Evolutionary conservation across 2,888 invertebrate species (phyloP).

Genomic region (Conomelus anceps): DNA sequence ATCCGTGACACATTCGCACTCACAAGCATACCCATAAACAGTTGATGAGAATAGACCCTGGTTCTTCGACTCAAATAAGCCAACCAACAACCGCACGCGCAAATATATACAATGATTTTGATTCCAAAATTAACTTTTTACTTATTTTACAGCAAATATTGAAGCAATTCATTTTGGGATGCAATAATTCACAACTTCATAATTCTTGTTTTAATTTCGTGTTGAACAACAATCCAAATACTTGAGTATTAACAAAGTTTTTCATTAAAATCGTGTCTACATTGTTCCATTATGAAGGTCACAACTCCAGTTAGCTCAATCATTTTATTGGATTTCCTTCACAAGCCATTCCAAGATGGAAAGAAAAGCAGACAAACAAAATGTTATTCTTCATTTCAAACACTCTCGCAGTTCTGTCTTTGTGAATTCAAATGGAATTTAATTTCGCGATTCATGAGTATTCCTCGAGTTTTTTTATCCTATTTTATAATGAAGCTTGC

Average conservation of each 20-base stretch:
- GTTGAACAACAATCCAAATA: background rate
- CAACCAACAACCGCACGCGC: too few relatives aligned
- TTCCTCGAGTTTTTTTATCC: background rate
- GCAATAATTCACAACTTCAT: background rate
- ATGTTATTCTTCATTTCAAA: background rate
- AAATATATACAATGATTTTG: too few relatives aligned
- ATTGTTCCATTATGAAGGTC: background rate
- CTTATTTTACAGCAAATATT: too few relatives aligned
- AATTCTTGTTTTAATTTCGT: too few relatives aligned
- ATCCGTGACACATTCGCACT: too few relatives aligned
- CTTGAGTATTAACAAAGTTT: background rate
- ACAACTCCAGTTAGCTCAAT: background rate
- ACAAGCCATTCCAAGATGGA: background rate
- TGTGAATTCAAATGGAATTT: background rate
- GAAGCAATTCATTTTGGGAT: too few relatives aligned
- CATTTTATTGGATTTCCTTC: background rate
- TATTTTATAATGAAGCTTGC: background rate
- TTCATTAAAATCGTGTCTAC: background rate
- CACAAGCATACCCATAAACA: too few relatives aligned
- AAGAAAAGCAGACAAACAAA: background rate
- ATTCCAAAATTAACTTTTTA: too few relatives aligned
- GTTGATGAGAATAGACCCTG: too few relatives aligned
- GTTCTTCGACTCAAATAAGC: too few relatives aligned
- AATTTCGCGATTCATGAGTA: background rate
- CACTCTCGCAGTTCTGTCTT: background rate